phyloP scores from a whole-genome alignment of 1,140 invertebrate genomes.

The Drosophila obscura region DNA sequence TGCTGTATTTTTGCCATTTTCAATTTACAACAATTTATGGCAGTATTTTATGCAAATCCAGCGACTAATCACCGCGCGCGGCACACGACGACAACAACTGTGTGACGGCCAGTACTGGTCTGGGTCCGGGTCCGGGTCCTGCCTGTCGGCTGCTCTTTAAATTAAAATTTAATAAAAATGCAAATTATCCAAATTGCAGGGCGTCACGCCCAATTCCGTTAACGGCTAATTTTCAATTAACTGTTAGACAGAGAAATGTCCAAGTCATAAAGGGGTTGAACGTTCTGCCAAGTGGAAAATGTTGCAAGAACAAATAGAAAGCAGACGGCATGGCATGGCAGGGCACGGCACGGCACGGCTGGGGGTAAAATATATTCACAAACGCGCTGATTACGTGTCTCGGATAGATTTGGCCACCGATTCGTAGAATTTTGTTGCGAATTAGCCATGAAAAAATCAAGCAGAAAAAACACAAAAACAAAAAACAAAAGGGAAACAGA shows the following conservation, averaged over 20 bases:
- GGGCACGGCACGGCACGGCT: too few relatives aligned
- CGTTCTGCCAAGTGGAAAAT: slow-evolving; percentile 60
- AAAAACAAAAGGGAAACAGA: slow-evolving; percentile 8
- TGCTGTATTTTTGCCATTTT: slow-evolving; percentile 41
- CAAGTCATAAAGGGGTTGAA: slow-evolving; percentile 52
- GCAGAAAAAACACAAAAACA: slow-evolving; percentile 16
- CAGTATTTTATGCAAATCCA: slow-evolving; percentile 74
- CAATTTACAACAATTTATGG: slow-evolving; percentile 75
- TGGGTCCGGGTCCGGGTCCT: neutral
- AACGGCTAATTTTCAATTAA: slow-evolving; percentile 73
- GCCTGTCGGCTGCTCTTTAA: slow-evolving; percentile 30
- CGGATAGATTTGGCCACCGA: slow-evolving; percentile 65
- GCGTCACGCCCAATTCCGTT: slow-evolving; percentile 62
- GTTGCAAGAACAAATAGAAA: slow-evolving; percentile 54
- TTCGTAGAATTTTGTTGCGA: slow-evolving; percentile 48
- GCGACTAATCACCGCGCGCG: slow-evolving; percentile 59
- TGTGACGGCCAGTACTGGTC: too few relatives aligned
- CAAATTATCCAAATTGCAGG: slow-evolving; percentile 71
- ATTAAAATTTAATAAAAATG: slow-evolving; percentile 81
- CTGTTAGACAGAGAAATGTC: slow-evolving; percentile 37
- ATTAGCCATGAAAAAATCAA: slow-evolving; percentile 49
- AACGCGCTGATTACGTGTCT: slow-evolving; percentile 82
- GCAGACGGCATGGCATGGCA: neutral
- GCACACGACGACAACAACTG: slow-evolving; percentile 17
- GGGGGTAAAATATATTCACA: slow-evolving; percentile 60